Conservation (phyloP, 2,888 invertebrate genomes). For the Papilio gigon region DNA sequence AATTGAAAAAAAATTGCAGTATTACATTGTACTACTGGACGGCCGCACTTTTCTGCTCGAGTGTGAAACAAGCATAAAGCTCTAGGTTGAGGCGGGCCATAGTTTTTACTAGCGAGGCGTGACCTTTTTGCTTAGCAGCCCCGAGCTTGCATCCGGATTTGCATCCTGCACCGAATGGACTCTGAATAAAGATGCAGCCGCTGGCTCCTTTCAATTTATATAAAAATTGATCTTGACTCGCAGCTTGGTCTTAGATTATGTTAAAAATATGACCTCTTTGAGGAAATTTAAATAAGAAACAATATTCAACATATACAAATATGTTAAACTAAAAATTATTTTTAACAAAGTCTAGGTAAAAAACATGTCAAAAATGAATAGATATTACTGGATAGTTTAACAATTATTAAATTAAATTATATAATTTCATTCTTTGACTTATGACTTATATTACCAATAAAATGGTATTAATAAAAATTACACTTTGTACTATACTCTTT, state of each 20-base stretch:
- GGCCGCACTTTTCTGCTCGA: not conserved
- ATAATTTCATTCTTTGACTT: too few relatives aligned
- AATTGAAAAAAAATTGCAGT: not conserved
- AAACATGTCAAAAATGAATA: too few relatives aligned
- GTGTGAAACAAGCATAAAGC: slow-evolving; percentile 39
- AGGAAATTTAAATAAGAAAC: not conserved
- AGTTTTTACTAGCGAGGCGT: slow-evolving; percentile 64
- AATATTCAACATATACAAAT: not conserved
- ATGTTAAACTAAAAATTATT: not conserved
- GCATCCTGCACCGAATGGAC: slow-evolving; percentile 55
- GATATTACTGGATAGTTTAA: too few relatives aligned
- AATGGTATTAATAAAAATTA: too few relatives aligned
- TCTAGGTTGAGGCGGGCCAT: slow-evolving; percentile 46
- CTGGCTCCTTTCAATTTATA: slow-evolving; percentile 48
- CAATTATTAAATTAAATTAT: too few relatives aligned
- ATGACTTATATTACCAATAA: too few relatives aligned
- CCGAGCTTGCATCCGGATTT: slow-evolving; percentile 53
- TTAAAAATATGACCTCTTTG: not conserved
- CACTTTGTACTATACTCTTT: too few relatives aligned
- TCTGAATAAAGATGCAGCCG: slow-evolving; percentile 56
- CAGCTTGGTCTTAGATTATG: slow-evolving; percentile 13
- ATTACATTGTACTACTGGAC: not conserved
- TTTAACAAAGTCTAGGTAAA: too few relatives aligned
- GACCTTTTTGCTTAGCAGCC: slow-evolving; percentile 62
- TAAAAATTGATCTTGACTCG: slow-evolving; percentile 43